Base-by-base conservation (phyloP, 2,888 invertebrate species). In the Nephrocerus scutellatus region DNA sequence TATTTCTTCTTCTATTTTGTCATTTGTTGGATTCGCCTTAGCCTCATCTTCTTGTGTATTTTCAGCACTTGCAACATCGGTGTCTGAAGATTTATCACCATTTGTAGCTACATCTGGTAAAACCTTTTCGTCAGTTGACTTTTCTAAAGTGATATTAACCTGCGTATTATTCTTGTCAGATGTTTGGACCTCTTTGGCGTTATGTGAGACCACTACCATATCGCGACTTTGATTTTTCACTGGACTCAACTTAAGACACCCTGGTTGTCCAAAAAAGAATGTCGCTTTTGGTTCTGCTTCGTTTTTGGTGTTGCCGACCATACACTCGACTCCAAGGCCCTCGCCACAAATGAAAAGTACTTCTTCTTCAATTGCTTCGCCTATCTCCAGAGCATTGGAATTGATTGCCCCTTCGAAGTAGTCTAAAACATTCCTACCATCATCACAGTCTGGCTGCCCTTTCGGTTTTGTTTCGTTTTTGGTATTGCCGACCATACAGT, bases 401-500 rank as follows among this genome's bases (percentile, higher is more conserved):
- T n/a, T n/a, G n/a, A n/a, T n/a, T n/a, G n/a, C n/a, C n/a, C n/a
- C n/a, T n/a, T n/a, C n/a, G n/a, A n/a, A n/a, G n/a, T n/a, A n/a
- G n/a, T n/a, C n/a, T n/a, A n/a, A n/a, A n/a, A n/a, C n/a, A n/a
- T n/a, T n/a, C n/a, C n/a, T n/a, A n/a, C n/a, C n/a, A n/a, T n/a
- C n/a, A n/a, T n/a, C n/a, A n/a, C n/a, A n/a, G n/a, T n/a, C n/a
- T n/a, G n/a, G n/a, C n/a, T n/a, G n/a, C n/a, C n/a, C 48, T 29
- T 46, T 46, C 1, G 39, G 36, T 6, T 42, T 43, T 2, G 33
- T 9, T 43, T 61, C 58, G 18, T 47, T 51, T 23, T 61, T 62
- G 3, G 53, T 51, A 65, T 86, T 87, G 2, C 86, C 87, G 5
- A 83, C 82, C 41, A 80, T 72, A 59, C 83, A 85, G 19, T 82